A percentile compares a stretch with the other conserved stretches of the same genome.
Conservation (phyloP, 2,113 vertebrate genomes). For the Melanerpes aurifrons region DNA sequence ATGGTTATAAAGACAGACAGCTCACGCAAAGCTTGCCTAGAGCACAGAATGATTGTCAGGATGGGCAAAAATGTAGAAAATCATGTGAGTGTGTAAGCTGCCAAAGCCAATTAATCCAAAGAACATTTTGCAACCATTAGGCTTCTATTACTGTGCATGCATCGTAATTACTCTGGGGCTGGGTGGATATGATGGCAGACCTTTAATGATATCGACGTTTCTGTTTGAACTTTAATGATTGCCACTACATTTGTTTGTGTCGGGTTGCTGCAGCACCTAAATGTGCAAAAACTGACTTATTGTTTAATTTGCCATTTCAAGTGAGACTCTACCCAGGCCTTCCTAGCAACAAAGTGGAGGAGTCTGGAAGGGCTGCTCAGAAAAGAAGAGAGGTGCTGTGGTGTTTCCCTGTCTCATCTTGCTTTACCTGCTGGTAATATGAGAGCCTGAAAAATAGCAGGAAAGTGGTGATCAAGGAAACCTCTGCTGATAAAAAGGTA, state of each 20-base stretch:
- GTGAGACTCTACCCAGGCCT: neutral
- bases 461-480: neutral
- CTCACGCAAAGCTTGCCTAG: constrained; percentile 64
- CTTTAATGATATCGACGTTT: neutral
- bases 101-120: constrained; percentile 70
- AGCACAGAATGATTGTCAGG: constrained; percentile 73
- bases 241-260: constrained; percentile 25
- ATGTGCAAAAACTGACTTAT: neutral
- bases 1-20: constrained; percentile 72
- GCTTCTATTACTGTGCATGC: constrained; percentile 55
- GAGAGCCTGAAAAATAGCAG: neutral
- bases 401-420: neutral
- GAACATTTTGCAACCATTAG: constrained; percentile 72
- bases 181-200: neutral
- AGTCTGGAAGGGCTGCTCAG: neutral
- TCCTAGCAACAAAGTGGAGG: neutral
- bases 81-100: constrained; percentile 75
- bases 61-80: constrained; percentile 73
- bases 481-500: neutral
- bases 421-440: neutral
- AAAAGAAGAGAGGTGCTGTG: neutral
- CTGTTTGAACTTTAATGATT: constrained; percentile 40
- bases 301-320: neutral
- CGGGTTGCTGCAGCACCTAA: neutral
- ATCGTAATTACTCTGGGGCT: constrained; percentile 37